Percentiles rank a stretch among this genome's conserved stretches.
Conservation (phyloP, 2,797 vertebrate genomes). For the Sebastes matsubarae region DNA sequence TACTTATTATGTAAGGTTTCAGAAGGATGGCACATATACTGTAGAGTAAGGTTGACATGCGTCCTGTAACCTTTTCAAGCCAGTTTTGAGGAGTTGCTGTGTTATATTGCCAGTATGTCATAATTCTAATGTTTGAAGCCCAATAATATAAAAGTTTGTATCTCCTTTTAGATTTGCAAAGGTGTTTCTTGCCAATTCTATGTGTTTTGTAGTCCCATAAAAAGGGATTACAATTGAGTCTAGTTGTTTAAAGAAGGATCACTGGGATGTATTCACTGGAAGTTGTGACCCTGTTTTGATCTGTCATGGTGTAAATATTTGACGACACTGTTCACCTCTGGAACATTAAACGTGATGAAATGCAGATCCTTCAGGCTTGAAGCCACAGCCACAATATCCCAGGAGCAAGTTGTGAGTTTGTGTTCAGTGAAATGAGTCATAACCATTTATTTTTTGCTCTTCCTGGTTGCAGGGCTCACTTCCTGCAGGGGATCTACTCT, state of each 20-base stretch:
- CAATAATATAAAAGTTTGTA: too few relatives aligned
- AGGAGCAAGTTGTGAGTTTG: neutral
- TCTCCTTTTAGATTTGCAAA: neutral
- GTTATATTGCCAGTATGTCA: neutral
- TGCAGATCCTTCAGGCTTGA: neutral
- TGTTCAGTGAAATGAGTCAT: neutral
- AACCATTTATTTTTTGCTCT: neutral
- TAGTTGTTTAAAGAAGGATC: neutral
- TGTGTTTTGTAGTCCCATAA: neutral
- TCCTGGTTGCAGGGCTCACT: constrained; percentile 84
- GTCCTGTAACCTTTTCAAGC: neutral
- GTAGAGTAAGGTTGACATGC: neutral
- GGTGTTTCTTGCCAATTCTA: neutral
- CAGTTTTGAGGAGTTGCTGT: neutral
- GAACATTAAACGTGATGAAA: neutral
- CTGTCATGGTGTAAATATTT: neutral
- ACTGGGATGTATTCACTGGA: neutral
- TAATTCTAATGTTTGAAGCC: neutral
- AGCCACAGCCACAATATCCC: neutral
- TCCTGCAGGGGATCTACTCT: constrained; percentile 85
- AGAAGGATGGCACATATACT: neutral
- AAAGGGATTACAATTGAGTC: too few relatives aligned
- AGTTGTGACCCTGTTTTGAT: neutral
- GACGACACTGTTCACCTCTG: neutral
- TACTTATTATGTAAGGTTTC: neutral